Base-by-base conservation (phyloP, 2,888 invertebrate genomes). In the Orthosia cruda region DNA sequence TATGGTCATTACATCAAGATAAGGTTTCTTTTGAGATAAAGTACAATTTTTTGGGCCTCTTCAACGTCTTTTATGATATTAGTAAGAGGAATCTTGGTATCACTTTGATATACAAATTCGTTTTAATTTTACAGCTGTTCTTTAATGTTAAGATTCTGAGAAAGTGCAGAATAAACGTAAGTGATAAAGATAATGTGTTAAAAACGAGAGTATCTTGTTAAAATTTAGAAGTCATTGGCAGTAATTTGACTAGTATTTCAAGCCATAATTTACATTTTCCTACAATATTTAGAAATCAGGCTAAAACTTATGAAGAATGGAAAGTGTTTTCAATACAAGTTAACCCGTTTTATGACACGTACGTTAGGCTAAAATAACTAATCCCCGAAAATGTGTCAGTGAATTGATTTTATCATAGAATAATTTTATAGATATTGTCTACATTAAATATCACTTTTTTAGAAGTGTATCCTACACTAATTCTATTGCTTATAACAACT, bases 1-100 rank as follows among this genome's bases (percentile, higher is more conserved):
- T 89, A 90, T 80, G 83, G 84, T 81, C 76, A 78, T 85, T 86
- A 80, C 75, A 88, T 90, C 89, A 84, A 88, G 91, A 91, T 91
- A 90, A 90, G 40, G 57, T 55, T 26, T 76, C 69, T 76, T 83
- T 58, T 0, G 50, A 86, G 89, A 89, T 89, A 89, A 87, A 65
- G 23, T 49, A 54, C 18, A 7, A 45, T 66, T 66, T 71, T 84
- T 71, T 83, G 77, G 57, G 59, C 64, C 69, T 72, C 74, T 64
- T 62, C 68, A 63, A 66, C 52, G 18, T 13, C 70, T 74, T 84
- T 80, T 82, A 72, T 55, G 71, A 65, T 59, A 49, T 45, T 67
- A 45, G 4, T 74, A 80, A 80, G 59, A 66, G 18, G 87, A 86
- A 83, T 67, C 57, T 66, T 63, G 66, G 72, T 66, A 76, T 74